A percentile compares a stretch with the other conserved stretches of the same genome.
Conservation (phyloP, 1,140 invertebrate genomes). For the Saccostrea cuccullata region DNA sequence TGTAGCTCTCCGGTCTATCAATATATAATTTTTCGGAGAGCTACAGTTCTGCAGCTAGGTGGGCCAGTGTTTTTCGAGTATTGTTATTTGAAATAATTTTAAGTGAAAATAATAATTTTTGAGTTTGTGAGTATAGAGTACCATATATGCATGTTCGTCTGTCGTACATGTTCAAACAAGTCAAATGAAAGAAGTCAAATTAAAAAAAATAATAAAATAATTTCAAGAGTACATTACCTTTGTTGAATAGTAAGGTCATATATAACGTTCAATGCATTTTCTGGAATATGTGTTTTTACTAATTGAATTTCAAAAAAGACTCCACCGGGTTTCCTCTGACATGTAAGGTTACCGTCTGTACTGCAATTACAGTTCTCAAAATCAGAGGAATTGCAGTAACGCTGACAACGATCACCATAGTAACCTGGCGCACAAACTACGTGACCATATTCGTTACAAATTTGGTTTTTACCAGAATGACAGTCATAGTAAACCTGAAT, state of each 20-base stretch:
- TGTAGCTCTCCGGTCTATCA: no score
- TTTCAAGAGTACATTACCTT: neutral
- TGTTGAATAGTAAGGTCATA: neutral
- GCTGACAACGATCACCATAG: neutral
- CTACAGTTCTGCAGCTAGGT: no score
- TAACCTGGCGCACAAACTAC: neutral
- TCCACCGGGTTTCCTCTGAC: neutral
- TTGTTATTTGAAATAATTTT: no score
- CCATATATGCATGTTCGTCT: no score
- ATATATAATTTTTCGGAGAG: no score
- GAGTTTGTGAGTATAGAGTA: no score
- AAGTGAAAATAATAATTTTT: no score
- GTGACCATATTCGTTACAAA: neutral
- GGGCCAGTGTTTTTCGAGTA: no score
- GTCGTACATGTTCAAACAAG: no score
- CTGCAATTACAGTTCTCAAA: neutral
- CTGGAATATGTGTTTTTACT: neutral
- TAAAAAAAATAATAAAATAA: no score
- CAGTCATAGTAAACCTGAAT: constrained; percentile 5
- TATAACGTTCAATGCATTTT: neutral
- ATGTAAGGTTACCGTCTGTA: neutral
- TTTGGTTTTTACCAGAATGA: neutral
- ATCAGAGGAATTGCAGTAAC: neutral
- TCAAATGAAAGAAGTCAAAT: no score
- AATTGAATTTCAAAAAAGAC: constrained; percentile 13